A percentile compares a stretch with the other conserved stretches of the same genome.
phyloP scores from a whole-genome alignment of 1,140 invertebrate species.

The Gonioctena quinquepunctata region DNA sequence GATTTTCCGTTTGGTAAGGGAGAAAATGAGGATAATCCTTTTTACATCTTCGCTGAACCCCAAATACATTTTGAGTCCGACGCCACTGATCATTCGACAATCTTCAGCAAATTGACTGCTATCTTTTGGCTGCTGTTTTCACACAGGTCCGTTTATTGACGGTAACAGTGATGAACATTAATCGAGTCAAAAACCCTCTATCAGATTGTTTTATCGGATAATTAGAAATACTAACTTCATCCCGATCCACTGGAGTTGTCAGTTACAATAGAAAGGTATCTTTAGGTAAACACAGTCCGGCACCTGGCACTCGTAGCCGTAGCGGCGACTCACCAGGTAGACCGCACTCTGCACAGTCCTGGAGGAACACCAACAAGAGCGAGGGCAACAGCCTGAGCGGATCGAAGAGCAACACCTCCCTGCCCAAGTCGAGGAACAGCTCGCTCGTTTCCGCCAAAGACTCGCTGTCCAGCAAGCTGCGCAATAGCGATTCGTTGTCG shows the following conservation, averaged over 20 bases:
- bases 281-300: conserved; percentile 53
- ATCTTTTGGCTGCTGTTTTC: too few relatives aligned
- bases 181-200: too few relatives aligned
- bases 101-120: too few relatives aligned
- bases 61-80: too few relatives aligned
- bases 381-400: conserved; percentile 37
- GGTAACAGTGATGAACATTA: too few relatives aligned
- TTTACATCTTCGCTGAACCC: too few relatives aligned
- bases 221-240: too few relatives aligned
- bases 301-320: conserved; percentile 58
- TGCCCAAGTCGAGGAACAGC: conserved; percentile 54
- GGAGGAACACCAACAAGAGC: conserved; percentile 54
- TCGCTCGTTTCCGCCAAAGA: conserved; percentile 60
- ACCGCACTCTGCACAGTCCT: conserved; percentile 58
- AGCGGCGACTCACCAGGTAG: conserved; percentile 57
- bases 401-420: conserved; percentile 45
- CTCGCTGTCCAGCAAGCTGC: conserved; percentile 62
- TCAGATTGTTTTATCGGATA: too few relatives aligned
- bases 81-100: too few relatives aligned
- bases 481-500: conserved; percentile 58
- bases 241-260: neutral
- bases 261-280: neutral
- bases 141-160: too few relatives aligned
- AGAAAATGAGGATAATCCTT: too few relatives aligned
- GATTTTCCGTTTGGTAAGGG: too few relatives aligned